These are phyloP conservation scores for Paratilapia polleni DNA, from an alignment of 2,113 vertebrate genomes.

Conservation along the genomic window DNA sequence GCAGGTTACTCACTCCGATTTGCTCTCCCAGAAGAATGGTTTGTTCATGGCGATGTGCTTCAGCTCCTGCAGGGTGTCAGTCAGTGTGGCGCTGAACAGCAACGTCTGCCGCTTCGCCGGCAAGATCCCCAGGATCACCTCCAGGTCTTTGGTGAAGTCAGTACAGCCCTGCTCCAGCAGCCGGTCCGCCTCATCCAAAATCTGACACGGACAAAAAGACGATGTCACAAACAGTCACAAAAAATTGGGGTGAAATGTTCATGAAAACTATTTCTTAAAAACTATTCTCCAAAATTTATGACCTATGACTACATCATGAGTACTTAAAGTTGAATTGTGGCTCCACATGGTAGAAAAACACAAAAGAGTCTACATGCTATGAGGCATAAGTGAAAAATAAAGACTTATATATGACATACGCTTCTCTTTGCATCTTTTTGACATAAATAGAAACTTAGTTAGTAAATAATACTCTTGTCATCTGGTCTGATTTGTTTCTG, in stretches of 20 bases:
- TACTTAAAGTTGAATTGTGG: neutral
- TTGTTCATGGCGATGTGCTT: constrained; percentile 87
- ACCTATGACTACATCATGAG: neutral
- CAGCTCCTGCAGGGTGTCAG: constrained; percentile 87
- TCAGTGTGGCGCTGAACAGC: constrained; percentile 95
- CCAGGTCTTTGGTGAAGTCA: constrained; percentile 91
- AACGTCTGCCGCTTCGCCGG: constrained; percentile 87
- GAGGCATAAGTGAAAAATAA: neutral
- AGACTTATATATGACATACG: rapidly evolving
- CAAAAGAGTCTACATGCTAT: neutral
- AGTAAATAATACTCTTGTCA: neutral
- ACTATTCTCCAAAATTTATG: too few relatives aligned
- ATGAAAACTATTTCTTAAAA: neutral
- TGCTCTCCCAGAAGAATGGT: constrained; percentile 95
- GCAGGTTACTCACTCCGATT: constrained; percentile 82
- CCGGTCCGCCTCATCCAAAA: constrained; percentile 93
- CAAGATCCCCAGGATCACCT: constrained; percentile 84
- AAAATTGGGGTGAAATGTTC: neutral
- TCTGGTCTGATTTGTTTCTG: neutral
- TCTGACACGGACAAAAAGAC: constrained; percentile 71
- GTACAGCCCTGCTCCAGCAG: constrained; percentile 92
- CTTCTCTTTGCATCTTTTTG: neutral
- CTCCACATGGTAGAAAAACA: neutral
- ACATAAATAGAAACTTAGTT: neutral
- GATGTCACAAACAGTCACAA: neutral